Conservation (phyloP, 2,797 vertebrate genomes). For the Aeoliscus strigatus region DNA sequence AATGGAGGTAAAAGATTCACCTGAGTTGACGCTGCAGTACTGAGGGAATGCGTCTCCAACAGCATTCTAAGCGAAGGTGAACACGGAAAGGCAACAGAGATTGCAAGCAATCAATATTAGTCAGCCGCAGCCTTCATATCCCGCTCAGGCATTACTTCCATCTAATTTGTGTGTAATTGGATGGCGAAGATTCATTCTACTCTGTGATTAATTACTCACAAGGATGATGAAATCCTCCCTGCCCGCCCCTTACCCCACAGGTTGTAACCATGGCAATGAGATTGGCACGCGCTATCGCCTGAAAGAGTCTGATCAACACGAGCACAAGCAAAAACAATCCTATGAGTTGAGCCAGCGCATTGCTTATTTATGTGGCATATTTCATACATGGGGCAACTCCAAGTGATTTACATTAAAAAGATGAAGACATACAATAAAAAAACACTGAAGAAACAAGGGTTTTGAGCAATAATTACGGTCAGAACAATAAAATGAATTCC, state of each 20-base stretch:
- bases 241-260: not conserved
- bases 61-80: not conserved
- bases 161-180: constrained; percentile 59
- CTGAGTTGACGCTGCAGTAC: not conserved
- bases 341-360: too few relatives aligned
- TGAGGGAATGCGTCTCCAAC: not conserved
- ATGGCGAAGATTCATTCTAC: constrained; percentile 53
- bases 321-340: not conserved
- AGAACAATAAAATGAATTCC: too few relatives aligned
- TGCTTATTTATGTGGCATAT: too few relatives aligned
- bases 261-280: constrained; percentile 52
- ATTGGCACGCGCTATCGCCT: constrained; percentile 6
- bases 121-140: constrained; percentile 10
- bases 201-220: constrained; percentile 58
- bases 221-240: constrained; percentile 22
- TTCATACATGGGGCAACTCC: too few relatives aligned
- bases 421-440: too few relatives aligned
- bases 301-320: constrained; percentile 6
- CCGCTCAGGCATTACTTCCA: constrained; percentile 49
- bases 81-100: constrained; percentile 2
- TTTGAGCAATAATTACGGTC: too few relatives aligned
- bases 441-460: too few relatives aligned
- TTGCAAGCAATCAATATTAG: constrained; percentile 22
- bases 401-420: too few relatives aligned
- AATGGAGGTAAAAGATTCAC: too few relatives aligned